phyloP scores from a whole-genome alignment of 2,113 vertebrate species.

The Ammodytes dubius region DNA sequence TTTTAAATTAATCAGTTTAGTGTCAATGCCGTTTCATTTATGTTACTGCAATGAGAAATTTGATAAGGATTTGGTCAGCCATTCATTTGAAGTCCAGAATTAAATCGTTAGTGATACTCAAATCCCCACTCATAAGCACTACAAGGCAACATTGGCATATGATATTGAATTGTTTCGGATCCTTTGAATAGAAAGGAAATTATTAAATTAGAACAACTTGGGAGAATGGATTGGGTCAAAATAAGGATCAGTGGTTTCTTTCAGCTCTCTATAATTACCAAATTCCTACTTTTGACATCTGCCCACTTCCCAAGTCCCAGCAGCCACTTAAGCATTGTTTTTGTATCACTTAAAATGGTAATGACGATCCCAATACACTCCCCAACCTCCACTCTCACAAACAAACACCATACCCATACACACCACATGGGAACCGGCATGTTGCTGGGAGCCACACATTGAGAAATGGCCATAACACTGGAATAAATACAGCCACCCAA shows the following conservation, averaged over 20 bases:
- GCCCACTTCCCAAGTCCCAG: constrained; percentile 37
- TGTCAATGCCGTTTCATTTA: too few species aligned
- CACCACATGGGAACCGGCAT: background rate
- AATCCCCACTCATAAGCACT: background rate
- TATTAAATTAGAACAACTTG: constrained; percentile 19
- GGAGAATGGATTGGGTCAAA: background rate
- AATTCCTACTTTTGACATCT: constrained; percentile 39
- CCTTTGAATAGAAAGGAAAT: constrained; percentile 24
- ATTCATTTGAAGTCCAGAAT: constrained; percentile 16
- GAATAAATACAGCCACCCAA: constrained; percentile 63
- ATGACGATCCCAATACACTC: constrained; percentile 20
- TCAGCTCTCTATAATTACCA: constrained; percentile 45
- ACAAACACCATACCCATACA: constrained; percentile 22
- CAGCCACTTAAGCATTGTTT: constrained; percentile 24
- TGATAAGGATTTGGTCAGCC: too few species aligned
- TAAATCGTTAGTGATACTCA: constrained; percentile 10
- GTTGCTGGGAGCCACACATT: constrained; percentile 30
- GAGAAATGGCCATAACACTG: constrained; percentile 54
- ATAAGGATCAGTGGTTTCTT: constrained; percentile 14
- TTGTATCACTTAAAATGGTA: constrained; percentile 30
- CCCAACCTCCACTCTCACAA: background rate
- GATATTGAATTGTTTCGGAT: background rate
- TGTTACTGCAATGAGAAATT: too few species aligned
- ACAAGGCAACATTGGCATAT: constrained; percentile 7
- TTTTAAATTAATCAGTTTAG: too few species aligned